Conservation (phyloP, 2,888 invertebrate genomes). For the Yponomeuta malinellus region DNA sequence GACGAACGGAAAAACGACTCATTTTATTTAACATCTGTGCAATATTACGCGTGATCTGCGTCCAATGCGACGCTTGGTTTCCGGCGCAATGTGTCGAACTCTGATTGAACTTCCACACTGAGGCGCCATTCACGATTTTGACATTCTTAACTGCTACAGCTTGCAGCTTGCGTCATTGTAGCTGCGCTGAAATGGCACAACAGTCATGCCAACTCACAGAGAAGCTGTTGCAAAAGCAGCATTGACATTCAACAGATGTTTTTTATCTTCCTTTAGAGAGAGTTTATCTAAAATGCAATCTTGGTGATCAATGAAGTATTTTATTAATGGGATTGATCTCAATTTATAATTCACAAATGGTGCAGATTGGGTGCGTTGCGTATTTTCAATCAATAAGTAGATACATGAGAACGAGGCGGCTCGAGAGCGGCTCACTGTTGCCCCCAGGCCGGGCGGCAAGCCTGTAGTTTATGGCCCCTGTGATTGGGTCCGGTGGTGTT, state of each 20-base stretch:
- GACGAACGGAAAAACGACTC: slow-evolving; percentile 51
- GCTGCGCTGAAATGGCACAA: slow-evolving; percentile 47
- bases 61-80: slow-evolving; percentile 38
- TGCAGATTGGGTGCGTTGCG: neutral
- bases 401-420: neutral
- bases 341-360: neutral
- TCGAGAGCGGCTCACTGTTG: neutral
- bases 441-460: neutral
- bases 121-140: slow-evolving; percentile 49
- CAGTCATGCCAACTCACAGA: neutral
- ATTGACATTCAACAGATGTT: neutral
- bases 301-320: neutral
- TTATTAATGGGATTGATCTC: neutral
- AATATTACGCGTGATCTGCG: slow-evolving; percentile 52
- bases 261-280: neutral
- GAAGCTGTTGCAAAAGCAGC: neutral
- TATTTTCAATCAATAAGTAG: slow-evolving; percentile 7
- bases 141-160: slow-evolving; percentile 61
- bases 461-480: slow-evolving; percentile 32
- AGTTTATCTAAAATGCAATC: neutral
- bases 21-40: slow-evolving; percentile 65
- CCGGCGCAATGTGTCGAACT: slow-evolving; percentile 44
- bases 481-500: slow-evolving; percentile 39
- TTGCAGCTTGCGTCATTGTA: slow-evolving; percentile 45
- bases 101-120: slow-evolving; percentile 29